Conservation (phyloP, 2,888 invertebrate genomes). For the Bugula neritina region DNA sequence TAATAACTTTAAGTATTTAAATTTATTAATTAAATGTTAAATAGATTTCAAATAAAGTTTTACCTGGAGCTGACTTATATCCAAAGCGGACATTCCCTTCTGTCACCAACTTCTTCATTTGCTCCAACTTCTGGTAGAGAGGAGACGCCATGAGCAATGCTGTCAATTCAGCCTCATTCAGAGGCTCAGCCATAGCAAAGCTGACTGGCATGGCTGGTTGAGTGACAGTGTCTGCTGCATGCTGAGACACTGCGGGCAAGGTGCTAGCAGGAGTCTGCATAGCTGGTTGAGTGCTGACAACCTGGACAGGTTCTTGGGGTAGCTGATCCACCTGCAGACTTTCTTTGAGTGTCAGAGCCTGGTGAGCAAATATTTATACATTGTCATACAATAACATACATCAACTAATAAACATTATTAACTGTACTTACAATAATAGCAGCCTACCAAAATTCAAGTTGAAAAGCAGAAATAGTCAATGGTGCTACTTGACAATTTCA, state of each 20-base stretch:
- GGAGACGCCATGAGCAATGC: slow-evolving; percentile 48
- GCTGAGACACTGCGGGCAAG: background rate
- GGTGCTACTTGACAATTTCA: too few relatives aligned
- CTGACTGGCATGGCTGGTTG: slow-evolving; percentile 33
- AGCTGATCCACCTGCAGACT: slow-evolving; percentile 40
- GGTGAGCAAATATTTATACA: slow-evolving; percentile 1
- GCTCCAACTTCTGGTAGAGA: slow-evolving; percentile 48
- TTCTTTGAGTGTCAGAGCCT: slow-evolving; percentile 45
- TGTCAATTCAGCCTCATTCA: slow-evolving; percentile 46
- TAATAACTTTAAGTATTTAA: too few relatives aligned
- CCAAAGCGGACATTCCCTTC: slow-evolving; percentile 34
- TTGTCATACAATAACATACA: background rate
- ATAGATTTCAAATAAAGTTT: too few relatives aligned
- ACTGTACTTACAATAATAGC: too few relatives aligned
- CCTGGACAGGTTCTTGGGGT: background rate
- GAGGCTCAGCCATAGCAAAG: slow-evolving; percentile 44
- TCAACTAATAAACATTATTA: too few relatives aligned
- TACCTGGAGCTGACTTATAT: slow-evolving; percentile 32
- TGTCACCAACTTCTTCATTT: slow-evolving; percentile 42
- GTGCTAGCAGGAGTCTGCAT: slow-evolving; percentile 29
- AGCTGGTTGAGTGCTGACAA: background rate
- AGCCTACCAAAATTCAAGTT: too few relatives aligned
- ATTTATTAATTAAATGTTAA: too few relatives aligned
- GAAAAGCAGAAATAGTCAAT: too few relatives aligned
- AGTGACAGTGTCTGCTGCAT: slow-evolving; percentile 9